phyloP scores from a whole-genome alignment of 1,140 invertebrate species.

The Chymomyza costata region DNA sequence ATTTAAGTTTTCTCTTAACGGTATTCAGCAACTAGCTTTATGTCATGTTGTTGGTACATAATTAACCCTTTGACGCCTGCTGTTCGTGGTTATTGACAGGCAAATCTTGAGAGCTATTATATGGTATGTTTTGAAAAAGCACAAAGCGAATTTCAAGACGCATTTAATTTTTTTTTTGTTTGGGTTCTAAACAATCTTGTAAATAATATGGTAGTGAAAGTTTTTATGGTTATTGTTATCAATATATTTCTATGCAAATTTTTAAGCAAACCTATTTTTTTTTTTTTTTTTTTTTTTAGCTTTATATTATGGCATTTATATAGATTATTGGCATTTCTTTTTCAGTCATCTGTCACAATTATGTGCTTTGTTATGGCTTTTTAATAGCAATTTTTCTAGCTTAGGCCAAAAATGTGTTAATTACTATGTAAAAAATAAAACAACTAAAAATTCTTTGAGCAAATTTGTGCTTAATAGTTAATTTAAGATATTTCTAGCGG shows the following conservation, averaged over 20 bases:
- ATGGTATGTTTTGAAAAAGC: constrained; percentile 39
- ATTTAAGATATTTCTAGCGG: constrained; percentile 68
- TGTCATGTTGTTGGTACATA: too few relatives aligned
- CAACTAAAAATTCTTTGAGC: constrained; percentile 48
- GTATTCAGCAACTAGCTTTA: too few relatives aligned
- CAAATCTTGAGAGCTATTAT: too few relatives aligned
- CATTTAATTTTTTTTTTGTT: constrained; percentile 30
- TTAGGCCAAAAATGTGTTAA: constrained; percentile 63
- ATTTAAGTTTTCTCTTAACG: constrained; percentile 28
- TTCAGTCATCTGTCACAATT: constrained; percentile 50
- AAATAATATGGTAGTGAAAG: constrained; percentile 61
- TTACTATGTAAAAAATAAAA: constrained; percentile 30
- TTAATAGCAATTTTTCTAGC: constrained; percentile 17
- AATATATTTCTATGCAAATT: constrained; percentile 69
- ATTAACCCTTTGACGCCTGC: too few relatives aligned
- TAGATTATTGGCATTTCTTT: too few relatives aligned
- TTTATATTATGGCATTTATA: too few relatives aligned
- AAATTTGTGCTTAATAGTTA: constrained; percentile 70
- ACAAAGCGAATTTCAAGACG: too few relatives aligned
- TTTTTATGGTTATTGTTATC: constrained; percentile 37
- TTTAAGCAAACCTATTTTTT: constrained; percentile 12
- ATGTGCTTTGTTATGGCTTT: constrained; percentile 16
- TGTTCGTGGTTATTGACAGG: constrained; percentile 21
- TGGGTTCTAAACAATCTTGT: constrained; percentile 33
- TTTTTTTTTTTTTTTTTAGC: neutral